phyloP scores from a whole-genome alignment of 2,113 vertebrate species.

The Mesoclemmys tuberculata region DNA sequence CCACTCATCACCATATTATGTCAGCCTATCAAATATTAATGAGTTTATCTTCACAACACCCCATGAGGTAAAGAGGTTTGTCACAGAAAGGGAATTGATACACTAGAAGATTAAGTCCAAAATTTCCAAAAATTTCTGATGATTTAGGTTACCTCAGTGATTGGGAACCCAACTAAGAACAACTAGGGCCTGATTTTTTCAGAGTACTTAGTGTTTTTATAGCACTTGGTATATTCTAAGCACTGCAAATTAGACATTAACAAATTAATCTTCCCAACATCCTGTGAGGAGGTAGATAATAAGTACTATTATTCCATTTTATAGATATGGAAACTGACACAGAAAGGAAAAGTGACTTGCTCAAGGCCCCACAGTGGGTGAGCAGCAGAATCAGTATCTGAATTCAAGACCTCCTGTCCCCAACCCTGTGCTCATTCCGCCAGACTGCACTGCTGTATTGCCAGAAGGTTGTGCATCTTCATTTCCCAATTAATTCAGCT shows the following conservation, averaged over 20 bases:
- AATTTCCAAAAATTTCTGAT: neutral
- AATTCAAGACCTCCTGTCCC: neutral
- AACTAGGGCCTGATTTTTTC: neutral
- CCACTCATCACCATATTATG: neutral
- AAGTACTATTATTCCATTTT: neutral
- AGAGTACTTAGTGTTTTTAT: neutral
- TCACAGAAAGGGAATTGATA: conserved; percentile 9
- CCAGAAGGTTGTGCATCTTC: neutral
- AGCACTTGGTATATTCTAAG: neutral
- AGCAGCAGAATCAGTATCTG: neutral
- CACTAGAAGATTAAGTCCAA: conserved; percentile 11
- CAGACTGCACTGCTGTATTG: neutral
- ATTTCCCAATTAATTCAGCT: neutral
- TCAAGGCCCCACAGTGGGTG: neutral
- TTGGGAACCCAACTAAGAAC: neutral
- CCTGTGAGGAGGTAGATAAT: neutral
- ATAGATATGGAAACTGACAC: neutral
- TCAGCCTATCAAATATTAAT: neutral
- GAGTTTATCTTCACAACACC: neutral
- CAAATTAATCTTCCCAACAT: neutral
- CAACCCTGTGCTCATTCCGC: neutral
- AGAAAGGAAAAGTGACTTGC: neutral
- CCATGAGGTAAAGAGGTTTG: neutral
- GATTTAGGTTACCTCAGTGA: neutral
- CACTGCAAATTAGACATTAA: neutral